A percentile compares a stretch with the other conserved stretches of the same genome.
Evolutionary conservation across 2,888 invertebrate genomes (phyloP).

Genomic region (Tiliacea aurago): DNA sequence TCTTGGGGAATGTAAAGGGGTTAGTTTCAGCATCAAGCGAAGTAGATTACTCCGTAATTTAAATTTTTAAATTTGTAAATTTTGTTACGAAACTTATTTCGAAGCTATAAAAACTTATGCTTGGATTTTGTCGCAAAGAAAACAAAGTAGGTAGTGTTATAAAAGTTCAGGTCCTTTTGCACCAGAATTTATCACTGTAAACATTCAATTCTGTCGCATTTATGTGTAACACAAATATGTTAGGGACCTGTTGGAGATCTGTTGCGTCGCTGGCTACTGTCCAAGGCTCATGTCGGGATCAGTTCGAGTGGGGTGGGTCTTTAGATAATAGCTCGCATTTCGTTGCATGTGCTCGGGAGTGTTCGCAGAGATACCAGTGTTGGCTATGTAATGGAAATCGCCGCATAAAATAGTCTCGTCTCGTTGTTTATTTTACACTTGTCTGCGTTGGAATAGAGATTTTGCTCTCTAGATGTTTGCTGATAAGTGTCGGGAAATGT

Average conservation of each 20-base stretch:
- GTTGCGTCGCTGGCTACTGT: slow-evolving; percentile 83
- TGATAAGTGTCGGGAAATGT: slow-evolving; percentile 36
- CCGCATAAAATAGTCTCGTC: slow-evolving; percentile 44
- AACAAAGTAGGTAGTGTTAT: neutral
- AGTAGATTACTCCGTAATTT: slow-evolving; percentile 26
- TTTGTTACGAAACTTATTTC: slow-evolving; percentile 4
- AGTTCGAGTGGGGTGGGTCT: slow-evolving; percentile 73
- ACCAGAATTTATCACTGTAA: slow-evolving; percentile 24
- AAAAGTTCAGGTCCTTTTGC: slow-evolving; percentile 6
- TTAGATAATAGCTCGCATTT: slow-evolving; percentile 78
- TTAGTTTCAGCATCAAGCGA: slow-evolving; percentile 17
- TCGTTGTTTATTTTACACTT: slow-evolving; percentile 60
- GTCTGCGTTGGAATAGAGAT: slow-evolving; percentile 51
- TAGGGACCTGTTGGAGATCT: slow-evolving; percentile 83
- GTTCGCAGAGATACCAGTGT: slow-evolving; percentile 71
- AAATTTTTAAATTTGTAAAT: slow-evolving; percentile 37
- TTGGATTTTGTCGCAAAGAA: neutral
- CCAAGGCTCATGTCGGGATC: slow-evolving; percentile 82
- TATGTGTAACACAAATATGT: slow-evolving; percentile 64
- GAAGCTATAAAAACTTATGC: neutral
- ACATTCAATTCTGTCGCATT: slow-evolving; percentile 61
- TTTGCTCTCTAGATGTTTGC: slow-evolving; percentile 40
- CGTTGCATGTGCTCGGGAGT: slow-evolving; percentile 62
- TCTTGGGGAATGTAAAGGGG: slow-evolving; percentile 44
- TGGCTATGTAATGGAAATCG: slow-evolving; percentile 64